phyloP scores from a whole-genome alignment of 2,797 vertebrate species.

The Myotis pilosus region DNA sequence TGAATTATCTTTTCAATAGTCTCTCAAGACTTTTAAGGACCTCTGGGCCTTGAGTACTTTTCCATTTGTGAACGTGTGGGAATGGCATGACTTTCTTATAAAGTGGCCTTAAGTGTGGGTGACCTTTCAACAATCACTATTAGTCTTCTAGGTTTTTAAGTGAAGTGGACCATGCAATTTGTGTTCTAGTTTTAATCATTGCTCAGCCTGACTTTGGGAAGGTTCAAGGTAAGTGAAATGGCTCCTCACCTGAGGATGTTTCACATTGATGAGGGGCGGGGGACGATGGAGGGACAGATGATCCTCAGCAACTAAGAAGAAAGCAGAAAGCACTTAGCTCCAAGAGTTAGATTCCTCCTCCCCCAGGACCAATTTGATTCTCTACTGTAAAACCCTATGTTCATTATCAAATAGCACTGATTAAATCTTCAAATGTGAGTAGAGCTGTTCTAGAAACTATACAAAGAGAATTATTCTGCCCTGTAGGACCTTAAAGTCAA shows the following conservation, averaged over 20 bases:
- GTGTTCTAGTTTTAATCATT: neutral
- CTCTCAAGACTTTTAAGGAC: neutral
- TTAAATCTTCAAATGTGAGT: neutral
- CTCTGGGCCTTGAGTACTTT: neutral
- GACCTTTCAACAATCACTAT: neutral
- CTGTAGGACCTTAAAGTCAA: conserved; percentile 52
- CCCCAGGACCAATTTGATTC: conserved; percentile 42
- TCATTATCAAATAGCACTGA: conserved; percentile 53
- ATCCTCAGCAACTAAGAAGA: neutral
- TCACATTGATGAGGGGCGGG: neutral
- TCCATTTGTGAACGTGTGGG: neutral
- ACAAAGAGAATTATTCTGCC: conserved; percentile 44
- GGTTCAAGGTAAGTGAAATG: conserved; percentile 26
- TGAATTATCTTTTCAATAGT: conserved; percentile 38
- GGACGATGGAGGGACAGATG: neutral
- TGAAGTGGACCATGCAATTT: conserved; percentile 32
- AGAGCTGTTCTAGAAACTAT: neutral
- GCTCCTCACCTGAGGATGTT: neutral
- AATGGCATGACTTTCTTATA: neutral
- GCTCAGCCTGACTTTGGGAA: conserved; percentile 20
- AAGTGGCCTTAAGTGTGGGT: neutral
- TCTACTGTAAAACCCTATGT: conserved; percentile 16
- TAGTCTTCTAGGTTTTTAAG: neutral
- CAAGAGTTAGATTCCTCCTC: neutral
- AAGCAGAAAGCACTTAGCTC: neutral